Percentiles rank a stretch among this genome's conserved stretches.
phyloP scores from a whole-genome alignment of 1,140 invertebrate genomes.

The Caenorhabditis remanei region DNA sequence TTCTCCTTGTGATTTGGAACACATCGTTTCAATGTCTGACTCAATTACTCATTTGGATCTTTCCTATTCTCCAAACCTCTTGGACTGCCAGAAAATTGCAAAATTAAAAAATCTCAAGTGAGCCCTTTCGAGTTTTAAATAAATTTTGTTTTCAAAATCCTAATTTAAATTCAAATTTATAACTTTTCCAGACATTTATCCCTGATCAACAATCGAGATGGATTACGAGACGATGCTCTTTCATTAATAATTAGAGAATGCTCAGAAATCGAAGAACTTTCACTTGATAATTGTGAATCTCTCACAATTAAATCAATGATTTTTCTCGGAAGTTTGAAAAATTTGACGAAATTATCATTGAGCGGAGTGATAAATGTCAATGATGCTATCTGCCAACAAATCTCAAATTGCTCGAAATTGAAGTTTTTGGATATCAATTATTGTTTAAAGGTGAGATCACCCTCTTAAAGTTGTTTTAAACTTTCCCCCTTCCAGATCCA shows the following conservation, averaged over 20 bases:
- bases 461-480: neutral
- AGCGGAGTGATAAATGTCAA: constrained; percentile 19
- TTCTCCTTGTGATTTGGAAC: constrained; percentile 32
- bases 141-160: neutral
- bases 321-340: neutral
- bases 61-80: neutral
- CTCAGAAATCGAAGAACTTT: neutral
- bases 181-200: constrained; percentile 25
- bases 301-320: constrained; percentile 12
- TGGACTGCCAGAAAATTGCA: constrained; percentile 33
- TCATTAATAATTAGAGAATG: neutral
- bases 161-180: neutral
- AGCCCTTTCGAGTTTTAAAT: neutral
- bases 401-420: neutral
- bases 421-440: constrained; percentile 16
- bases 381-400: constrained; percentile 27
- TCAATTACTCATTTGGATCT: constrained; percentile 34
- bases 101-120: constrained; percentile 12
- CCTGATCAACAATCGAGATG: constrained; percentile 8
- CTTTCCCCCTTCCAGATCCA: neutral
- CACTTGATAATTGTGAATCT: constrained; percentile 2
- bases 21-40: neutral
- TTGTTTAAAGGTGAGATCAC: constrained; percentile 7
- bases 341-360: constrained; percentile 38
- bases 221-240: constrained; percentile 18